Evolutionary conservation across 2,113 vertebrate genomes (phyloP).

Genomic region (Acanthisitta chloris): DNA sequence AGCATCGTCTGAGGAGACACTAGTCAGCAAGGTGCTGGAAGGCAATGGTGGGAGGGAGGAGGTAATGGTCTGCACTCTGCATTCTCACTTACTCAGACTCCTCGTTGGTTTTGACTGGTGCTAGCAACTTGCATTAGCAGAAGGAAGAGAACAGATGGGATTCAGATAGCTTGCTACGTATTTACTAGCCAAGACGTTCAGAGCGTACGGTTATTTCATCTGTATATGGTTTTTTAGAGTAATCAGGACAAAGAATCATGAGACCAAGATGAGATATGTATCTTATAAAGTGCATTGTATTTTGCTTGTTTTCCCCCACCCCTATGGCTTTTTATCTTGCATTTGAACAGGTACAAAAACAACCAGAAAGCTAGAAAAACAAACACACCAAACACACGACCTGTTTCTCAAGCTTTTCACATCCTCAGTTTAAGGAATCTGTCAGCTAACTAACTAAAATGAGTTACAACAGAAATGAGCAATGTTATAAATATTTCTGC

Average conservation of each 20-base stretch:
- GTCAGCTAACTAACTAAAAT: neutral
- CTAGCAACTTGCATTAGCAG: neutral
- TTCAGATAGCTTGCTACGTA: neutral
- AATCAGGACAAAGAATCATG: neutral
- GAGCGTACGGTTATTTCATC: neutral
- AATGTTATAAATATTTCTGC: conserved; percentile 11
- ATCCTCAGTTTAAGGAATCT: conserved; percentile 8
- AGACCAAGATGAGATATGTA: neutral
- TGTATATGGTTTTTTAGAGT: neutral
- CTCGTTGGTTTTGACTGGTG: neutral
- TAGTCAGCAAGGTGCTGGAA: neutral
- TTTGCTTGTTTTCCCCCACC: neutral
- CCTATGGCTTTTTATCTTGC: conserved; percentile 2
- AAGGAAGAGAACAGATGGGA: neutral
- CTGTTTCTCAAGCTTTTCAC: conserved; percentile 37
- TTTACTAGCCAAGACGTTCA: neutral
- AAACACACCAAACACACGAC: neutral
- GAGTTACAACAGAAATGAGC: conserved; percentile 2
- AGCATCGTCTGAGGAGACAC: neutral
- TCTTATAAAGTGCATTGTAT: conserved; percentile 25
- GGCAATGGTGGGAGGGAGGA: neutral
- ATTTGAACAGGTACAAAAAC: conserved; percentile 17
- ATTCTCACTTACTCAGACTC: neutral
- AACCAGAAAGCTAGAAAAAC: conserved; percentile 15
- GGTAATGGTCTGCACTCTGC: neutral